These are phyloP conservation scores for Stenotaenia linearis DNA, from an alignment of 2,888 invertebrate species.

Conservation along the genomic window DNA sequence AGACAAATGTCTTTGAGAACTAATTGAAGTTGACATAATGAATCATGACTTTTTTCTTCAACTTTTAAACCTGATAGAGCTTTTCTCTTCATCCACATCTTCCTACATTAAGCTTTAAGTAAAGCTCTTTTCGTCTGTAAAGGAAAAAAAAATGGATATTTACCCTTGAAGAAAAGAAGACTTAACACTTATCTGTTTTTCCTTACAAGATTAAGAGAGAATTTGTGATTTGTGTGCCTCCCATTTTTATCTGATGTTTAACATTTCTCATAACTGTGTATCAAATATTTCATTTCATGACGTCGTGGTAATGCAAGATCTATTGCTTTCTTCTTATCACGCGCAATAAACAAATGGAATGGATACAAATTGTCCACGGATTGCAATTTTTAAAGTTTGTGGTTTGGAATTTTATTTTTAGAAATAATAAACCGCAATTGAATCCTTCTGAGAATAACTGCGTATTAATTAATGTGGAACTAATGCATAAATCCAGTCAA, in stretches of 20 bases:
- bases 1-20: too few species aligned
- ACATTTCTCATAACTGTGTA: neutral
- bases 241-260: neutral
- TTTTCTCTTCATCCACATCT: neutral
- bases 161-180: neutral
- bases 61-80: conserved; percentile 4
- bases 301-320: neutral
- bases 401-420: too few species aligned
- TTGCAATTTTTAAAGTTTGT: too few species aligned
- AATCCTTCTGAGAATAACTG: too few species aligned
- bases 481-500: too few species aligned
- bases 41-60: neutral
- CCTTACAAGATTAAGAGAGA: neutral
- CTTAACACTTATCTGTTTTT: neutral
- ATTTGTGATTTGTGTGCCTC: neutral
- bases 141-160: neutral
- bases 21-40: conserved; percentile 4
- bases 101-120: neutral
- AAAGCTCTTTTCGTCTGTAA: neutral
- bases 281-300: neutral
- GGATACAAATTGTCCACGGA: too few species aligned
- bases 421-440: too few species aligned
- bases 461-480: too few species aligned
- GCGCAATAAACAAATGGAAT: neutral
- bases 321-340: neutral